These are phyloP conservation scores for Meriones unguiculatus DNA, from an alignment of 2,113 vertebrate species.

Conservation along the genomic window DNA sequence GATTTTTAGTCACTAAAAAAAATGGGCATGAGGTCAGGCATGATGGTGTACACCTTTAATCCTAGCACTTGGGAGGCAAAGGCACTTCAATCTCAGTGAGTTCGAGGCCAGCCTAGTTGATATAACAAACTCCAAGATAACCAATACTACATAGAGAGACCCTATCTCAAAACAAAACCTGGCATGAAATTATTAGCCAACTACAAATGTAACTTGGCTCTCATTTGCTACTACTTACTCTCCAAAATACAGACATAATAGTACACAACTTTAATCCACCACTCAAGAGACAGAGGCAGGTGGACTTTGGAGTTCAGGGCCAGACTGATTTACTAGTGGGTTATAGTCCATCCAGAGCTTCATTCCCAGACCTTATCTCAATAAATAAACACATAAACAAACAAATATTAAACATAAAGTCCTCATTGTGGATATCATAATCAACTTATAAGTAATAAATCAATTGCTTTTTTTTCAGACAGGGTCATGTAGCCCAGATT, in stretches of 20 bases:
- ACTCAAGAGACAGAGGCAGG: neutral
- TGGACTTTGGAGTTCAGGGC: neutral
- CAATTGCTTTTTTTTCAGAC: neutral
- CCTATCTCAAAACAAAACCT: neutral
- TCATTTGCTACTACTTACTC: constrained; percentile 37
- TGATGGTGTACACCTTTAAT: neutral
- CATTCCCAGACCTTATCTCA: neutral
- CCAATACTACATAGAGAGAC: neutral
- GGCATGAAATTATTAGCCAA: neutral
- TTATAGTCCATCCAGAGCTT: neutral
- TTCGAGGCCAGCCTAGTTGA: neutral
- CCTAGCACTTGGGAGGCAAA: neutral
- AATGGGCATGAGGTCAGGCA: neutral
- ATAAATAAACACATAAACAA: neutral
- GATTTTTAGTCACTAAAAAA: neutral
- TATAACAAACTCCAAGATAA: neutral
- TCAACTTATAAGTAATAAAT: constrained; percentile 45
- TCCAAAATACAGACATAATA: neutral
- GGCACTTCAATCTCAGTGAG: neutral
- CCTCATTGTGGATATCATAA: neutral
- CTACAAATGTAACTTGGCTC: neutral
- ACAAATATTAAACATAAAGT: neutral
- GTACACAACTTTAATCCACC: neutral
- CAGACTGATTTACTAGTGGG: neutral
- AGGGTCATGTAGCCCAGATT: neutral